These are phyloP conservation scores for Eurystomus gularis DNA, from an alignment of 2,113 vertebrate species.

Conservation along the genomic window DNA sequence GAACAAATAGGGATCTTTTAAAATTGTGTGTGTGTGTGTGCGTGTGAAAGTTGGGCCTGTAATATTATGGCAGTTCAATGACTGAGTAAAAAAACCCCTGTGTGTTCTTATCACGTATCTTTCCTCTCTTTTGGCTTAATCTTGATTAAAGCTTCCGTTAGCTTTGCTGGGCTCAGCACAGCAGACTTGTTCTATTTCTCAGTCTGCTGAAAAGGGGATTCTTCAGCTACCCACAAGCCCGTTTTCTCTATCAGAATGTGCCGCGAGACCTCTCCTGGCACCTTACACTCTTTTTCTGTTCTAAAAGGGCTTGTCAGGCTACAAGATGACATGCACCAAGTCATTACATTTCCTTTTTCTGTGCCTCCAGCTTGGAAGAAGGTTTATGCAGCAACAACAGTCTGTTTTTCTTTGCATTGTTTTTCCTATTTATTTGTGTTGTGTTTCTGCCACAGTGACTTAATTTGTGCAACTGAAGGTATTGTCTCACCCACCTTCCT, in stretches of 20 bases:
- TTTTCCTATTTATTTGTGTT: slow-evolving; percentile 28
- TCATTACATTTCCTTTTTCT: slow-evolving; percentile 17
- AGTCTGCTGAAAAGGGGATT: neutral
- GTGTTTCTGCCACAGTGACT: slow-evolving; percentile 57
- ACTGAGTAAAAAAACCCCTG: neutral
- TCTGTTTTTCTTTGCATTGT: slow-evolving; percentile 22
- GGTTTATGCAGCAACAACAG: slow-evolving; percentile 20
- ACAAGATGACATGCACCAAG: slow-evolving; percentile 2
- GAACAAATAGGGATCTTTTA: neutral
- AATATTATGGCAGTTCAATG: neutral
- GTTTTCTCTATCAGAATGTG: neutral
- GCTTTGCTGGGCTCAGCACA: neutral
- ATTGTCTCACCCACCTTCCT: slow-evolving; percentile 50
- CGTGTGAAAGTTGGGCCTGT: no score
- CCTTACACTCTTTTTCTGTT: neutral
- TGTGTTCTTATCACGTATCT: neutral
- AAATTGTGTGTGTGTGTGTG: no score
- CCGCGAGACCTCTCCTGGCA: neutral
- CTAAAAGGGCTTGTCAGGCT: slow-evolving; percentile 13
- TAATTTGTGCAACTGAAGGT: slow-evolving; percentile 44
- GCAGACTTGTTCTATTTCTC: neutral
- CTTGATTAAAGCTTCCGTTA: neutral
- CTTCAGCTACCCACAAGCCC: neutral
- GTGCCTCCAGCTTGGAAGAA: slow-evolving; percentile 14
- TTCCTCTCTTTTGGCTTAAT: neutral